Percentiles rank a stretch among this genome's conserved stretches.
Evolutionary conservation across 2,797 vertebrate genomes (phyloP).

Genomic region (Apodemus agrarius): DNA sequence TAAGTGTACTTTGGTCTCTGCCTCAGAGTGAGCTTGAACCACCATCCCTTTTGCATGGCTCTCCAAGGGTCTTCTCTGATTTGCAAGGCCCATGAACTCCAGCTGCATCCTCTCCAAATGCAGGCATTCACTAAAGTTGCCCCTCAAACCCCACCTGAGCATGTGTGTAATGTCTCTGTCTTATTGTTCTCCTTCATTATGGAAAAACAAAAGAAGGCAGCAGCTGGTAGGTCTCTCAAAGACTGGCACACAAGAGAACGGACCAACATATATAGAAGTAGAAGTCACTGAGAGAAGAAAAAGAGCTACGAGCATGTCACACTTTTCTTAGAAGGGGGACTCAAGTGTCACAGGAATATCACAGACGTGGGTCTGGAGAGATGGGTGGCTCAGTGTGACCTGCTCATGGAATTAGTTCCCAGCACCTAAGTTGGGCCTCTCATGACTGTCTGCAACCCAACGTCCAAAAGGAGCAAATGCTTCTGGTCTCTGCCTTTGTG

Average conservation of each 20-base stretch:
- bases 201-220: not conserved
- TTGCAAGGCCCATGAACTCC: not conserved
- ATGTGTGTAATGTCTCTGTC: not conserved
- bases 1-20: not conserved
- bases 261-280: not conserved
- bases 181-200: not conserved
- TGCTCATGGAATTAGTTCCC: not conserved
- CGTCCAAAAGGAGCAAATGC: not conserved
- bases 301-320: not conserved
- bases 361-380: not conserved
- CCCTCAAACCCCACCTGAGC: not conserved
- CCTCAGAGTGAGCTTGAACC: fast-evolving
- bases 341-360: fast-evolving
- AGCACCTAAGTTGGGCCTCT: not conserved
- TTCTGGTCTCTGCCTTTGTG: not conserved
- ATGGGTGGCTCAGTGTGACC: not conserved
- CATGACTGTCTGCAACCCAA: not conserved
- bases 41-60: not conserved
- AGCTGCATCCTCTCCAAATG: not conserved
- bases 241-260: fast-evolving
- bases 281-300: not conserved
- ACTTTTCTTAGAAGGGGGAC: not conserved
- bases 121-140: not conserved
- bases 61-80: not conserved
- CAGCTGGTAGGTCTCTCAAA: not conserved